Base-by-base conservation (phyloP, 2,888 invertebrate genomes). In the Pristionchus mayeri region DNA sequence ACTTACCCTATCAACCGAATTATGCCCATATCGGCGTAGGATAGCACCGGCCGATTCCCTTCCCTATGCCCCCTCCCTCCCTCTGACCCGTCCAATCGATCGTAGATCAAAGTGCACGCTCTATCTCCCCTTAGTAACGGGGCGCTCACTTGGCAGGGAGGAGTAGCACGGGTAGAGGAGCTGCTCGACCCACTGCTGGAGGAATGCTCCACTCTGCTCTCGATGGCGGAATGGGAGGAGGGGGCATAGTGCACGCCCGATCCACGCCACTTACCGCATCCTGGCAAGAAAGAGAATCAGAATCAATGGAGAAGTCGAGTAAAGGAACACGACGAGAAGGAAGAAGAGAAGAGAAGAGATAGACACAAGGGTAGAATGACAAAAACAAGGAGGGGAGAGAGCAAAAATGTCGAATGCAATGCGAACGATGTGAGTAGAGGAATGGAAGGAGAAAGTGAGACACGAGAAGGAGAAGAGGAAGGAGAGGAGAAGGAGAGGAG, bases 71-170 rank as follows among this genome's bases (percentile, higher is more conserved):
- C 21, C 50, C 76, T 18, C 44, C 30, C 24, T 30, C 44, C 24
- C 40, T 18, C 75, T 48, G 48, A 40, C 76, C 40, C 50, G 30
- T 34, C 48, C 50, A 48, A 30, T 50, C 50, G 21, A 6, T 44
- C 11, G 71, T 71, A 71, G 71, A 71, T 71, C 71, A 71, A 37
- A 71, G n/a, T n/a, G 40, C 71, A 11, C 71, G 40, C 71, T 71
- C 63, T 30, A 37, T 3, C 67, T 34, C 63, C 9, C 44, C 71
- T 21, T 71, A 44, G 71, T 34, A 71, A 71, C 71, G 71, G 40
- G 40, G n/a, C 18, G 48, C 76, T 78, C 9, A 78, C 80, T 57
- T 52, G 3, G 48, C 27, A 57, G 80, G 80, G 6, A 52, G 40
- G 13, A 80, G 57, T 2, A 80, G 57, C 11, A 80, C 24, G 18